phyloP scores from a whole-genome alignment of 2,888 invertebrate genomes.

The Leptothorax acervorum region DNA sequence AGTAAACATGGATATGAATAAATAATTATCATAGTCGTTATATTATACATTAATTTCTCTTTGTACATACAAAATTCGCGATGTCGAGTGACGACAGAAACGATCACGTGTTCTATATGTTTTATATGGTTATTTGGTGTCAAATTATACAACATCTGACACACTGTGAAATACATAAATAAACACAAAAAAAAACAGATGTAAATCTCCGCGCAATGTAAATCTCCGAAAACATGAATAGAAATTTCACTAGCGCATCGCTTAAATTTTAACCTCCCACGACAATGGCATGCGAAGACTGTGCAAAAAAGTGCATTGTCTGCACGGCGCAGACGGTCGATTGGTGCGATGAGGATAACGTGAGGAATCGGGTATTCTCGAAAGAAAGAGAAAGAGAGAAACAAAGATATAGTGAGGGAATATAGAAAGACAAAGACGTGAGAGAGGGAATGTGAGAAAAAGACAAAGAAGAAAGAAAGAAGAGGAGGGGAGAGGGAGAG shows the following conservation, averaged over 20 bases:
- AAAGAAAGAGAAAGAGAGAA: constrained; percentile 36
- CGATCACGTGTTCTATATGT: not conserved
- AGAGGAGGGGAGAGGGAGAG: constrained; percentile 48
- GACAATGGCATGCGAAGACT: constrained; percentile 80
- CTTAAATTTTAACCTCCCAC: constrained; percentile 84
- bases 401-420: constrained; percentile 15
- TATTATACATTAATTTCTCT: not conserved
- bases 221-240: not conserved
- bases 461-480: constrained; percentile 17
- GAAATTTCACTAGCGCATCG: constrained; percentile 49
- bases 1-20: not conserved
- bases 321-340: constrained; percentile 67
- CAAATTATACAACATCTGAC: not conserved
- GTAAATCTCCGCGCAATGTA: not conserved
- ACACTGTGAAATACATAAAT: not conserved
- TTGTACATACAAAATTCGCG: not conserved
- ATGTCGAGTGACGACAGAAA: not conserved
- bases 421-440: constrained; percentile 43
- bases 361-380: constrained; percentile 56
- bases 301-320: constrained; percentile 76
- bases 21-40: not conserved
- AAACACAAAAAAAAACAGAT: not conserved
- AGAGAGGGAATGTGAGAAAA: constrained; percentile 50
- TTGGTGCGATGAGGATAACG: constrained; percentile 49
- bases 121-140: no score